These are phyloP conservation scores for Thaleichthys pacificus DNA, from an alignment of 2,797 vertebrate genomes.

Conservation along the genomic window DNA sequence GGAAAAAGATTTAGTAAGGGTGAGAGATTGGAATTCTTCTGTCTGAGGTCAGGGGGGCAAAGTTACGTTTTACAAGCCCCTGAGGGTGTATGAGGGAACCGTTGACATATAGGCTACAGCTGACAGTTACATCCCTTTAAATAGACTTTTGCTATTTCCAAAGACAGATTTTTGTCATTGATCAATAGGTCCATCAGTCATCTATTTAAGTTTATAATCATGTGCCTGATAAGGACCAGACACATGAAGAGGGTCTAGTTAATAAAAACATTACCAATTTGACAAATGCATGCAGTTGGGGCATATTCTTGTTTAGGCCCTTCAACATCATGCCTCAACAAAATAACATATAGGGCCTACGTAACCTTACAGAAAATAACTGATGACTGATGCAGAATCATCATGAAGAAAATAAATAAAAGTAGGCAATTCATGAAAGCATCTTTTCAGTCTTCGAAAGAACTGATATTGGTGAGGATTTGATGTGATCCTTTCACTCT, in stretches of 20 bases:
- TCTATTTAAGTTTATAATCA: slow-evolving; percentile 51
- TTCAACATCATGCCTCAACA: too few relatives aligned
- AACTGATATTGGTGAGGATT: slow-evolving; percentile 67
- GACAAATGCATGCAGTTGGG: too few relatives aligned
- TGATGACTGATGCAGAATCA: slow-evolving; percentile 7
- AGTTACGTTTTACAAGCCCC: slow-evolving; percentile 65
- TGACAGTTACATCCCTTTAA: slow-evolving; percentile 50
- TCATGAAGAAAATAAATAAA: slow-evolving; percentile 10
- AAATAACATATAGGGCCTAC: too few relatives aligned
- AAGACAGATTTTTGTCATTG: slow-evolving; percentile 47
- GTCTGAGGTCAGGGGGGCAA: slow-evolving; percentile 72
- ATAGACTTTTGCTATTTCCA: slow-evolving; percentile 45
- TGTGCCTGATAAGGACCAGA: slow-evolving; percentile 22
- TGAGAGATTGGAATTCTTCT: slow-evolving; percentile 73
- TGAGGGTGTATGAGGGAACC: slow-evolving; percentile 51
- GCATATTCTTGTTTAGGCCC: too few relatives aligned
- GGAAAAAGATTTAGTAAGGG: slow-evolving; percentile 77
- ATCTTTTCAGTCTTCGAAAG: slow-evolving; percentile 66
- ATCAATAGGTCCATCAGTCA: slow-evolving; percentile 38
- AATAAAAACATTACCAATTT: too few relatives aligned
- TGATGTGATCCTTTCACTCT: slow-evolving; percentile 67
- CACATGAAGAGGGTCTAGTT: too few relatives aligned
- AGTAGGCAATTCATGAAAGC: background rate
- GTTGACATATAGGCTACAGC: slow-evolving; percentile 38
- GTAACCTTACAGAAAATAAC: too few relatives aligned